Evolutionary conservation across 2,113 vertebrate genomes (phyloP), one percentile per base, ranked within the genome.

Genomic region (Sinocyclocheilus anophthalmus): DNA sequence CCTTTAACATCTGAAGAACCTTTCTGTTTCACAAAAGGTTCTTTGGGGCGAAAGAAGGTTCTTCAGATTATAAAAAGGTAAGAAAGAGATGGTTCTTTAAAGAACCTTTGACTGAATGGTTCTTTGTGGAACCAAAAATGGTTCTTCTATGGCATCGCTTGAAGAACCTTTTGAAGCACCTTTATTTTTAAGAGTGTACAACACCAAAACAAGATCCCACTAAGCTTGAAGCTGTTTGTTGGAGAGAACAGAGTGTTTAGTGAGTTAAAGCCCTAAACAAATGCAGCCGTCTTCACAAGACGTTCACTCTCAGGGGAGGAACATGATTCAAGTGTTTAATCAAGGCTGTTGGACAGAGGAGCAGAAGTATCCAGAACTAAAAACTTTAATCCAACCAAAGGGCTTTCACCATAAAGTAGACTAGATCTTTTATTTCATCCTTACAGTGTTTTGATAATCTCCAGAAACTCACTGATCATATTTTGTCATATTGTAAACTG

Each of bases 141-240:
- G 26, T 26, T 26, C 26, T 26, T 26, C 26, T 26, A 26, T 26
- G 26, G 26, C 26, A 26, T 26, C 26, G 26, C 26, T 26, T 26
- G 26, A 26, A 26, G 26, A 26, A 26, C 26, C 26, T 26, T 26
- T 26, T 26, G 26, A 26, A 26, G 26, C 26, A 26, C 26, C 26
- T 26, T 26, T 26, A 26, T 26, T 26, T 26, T 26, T 26, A 26
- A 26, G 26, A 26, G 26, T 26, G 26, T 26, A 63, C 57, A 63
- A 80, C 42, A 67, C 79, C 59, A 50, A 67, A 81, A 81, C 61
- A 81, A 65, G 42, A 81, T 81, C 42, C 42, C 14, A 18, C 39
- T 81, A 50, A 81, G 79, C 55, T 63, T 63, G 77, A 79, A 55
- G 77, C 77, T 79, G 77, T 79, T 79, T 61, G 55, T 79, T 22